These are phyloP conservation scores for Myioborus melanocephalus DNA, from an alignment of 2,797 vertebrate genomes.

Conservation along the genomic window DNA sequence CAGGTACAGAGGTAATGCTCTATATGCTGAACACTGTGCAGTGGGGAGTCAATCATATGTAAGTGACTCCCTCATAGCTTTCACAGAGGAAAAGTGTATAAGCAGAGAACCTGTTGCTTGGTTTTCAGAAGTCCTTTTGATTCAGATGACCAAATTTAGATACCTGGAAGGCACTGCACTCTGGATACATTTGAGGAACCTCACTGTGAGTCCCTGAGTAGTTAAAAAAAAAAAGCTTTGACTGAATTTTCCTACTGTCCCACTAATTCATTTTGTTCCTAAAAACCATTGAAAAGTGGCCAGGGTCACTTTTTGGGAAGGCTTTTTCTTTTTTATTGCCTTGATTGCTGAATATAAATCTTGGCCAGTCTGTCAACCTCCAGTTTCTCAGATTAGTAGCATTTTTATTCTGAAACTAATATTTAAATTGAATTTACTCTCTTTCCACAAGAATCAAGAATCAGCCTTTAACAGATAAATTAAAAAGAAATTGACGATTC, in stretches of 20 bases:
- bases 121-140: neutral
- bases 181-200: neutral
- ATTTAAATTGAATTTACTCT: neutral
- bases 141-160: neutral
- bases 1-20: neutral
- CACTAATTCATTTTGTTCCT: neutral
- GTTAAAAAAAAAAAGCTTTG: neutral
- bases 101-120: neutral
- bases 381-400: neutral
- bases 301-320: neutral
- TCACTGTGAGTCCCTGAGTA: neutral
- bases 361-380: neutral
- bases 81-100: neutral
- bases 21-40: neutral
- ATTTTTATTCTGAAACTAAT: neutral
- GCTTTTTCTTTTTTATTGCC: neutral
- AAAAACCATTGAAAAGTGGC: neutral
- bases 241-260: neutral
- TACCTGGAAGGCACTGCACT: neutral
- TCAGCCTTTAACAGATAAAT: neutral
- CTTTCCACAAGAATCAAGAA: neutral
- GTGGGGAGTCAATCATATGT: neutral
- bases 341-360: neutral
- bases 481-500: neutral
- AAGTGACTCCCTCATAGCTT: neutral